These are phyloP conservation scores for Geococcyx californianus DNA, from an alignment of 2,113 vertebrate species.

Conservation along the genomic window DNA sequence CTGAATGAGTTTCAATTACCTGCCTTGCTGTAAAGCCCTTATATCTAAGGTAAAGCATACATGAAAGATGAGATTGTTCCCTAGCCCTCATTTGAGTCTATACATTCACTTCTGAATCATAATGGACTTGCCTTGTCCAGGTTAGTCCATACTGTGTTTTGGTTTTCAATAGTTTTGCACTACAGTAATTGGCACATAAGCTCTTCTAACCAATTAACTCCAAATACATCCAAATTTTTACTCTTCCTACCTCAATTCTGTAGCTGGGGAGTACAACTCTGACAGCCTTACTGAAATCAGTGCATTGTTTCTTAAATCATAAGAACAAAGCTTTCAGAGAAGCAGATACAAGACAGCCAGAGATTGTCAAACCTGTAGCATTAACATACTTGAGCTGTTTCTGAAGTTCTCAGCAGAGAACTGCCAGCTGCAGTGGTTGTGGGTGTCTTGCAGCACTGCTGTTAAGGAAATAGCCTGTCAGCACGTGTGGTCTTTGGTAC, in stretches of 20 bases:
- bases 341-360: background rate
- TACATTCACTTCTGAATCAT: background rate
- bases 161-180: background rate
- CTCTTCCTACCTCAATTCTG: background rate
- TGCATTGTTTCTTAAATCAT: background rate
- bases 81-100: background rate
- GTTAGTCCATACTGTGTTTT: background rate
- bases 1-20: background rate
- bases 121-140: background rate
- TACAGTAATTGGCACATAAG: background rate
- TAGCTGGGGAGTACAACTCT: background rate
- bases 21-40: background rate
- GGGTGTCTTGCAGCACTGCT: background rate
- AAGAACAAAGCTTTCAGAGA: background rate
- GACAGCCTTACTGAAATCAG: background rate
- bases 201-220: background rate
- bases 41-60: background rate
- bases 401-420: background rate
- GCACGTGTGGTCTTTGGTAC: fast-evolving
- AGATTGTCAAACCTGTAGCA: background rate
- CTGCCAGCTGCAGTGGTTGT: background rate
- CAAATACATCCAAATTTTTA: background rate
- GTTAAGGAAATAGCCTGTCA: background rate
- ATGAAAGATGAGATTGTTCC: background rate
- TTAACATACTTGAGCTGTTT: background rate